Base-by-base conservation (phyloP, 2,797 vertebrate species). In the Remorina albescens region DNA sequence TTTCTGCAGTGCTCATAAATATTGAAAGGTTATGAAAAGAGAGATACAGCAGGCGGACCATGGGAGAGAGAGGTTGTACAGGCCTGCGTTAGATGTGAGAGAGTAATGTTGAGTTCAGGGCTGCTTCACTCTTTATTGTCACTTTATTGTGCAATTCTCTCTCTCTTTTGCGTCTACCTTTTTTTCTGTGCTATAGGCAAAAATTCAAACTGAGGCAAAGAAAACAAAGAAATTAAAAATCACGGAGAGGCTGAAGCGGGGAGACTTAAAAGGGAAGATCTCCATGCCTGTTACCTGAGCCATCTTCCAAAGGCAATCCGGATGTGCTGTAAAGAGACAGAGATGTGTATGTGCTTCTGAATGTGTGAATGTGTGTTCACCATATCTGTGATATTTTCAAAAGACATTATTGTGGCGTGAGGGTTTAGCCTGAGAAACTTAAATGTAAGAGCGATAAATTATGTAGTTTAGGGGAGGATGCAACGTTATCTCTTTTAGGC, bases 1-100 rank as follows among this genome's bases (percentile, higher is more conserved):
- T 89, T 90, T 92, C 90, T 93, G 92, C 92, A 92, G 93, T 88
- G 81, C 89, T 92, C 89, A 93, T 95, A 88, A 94, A 93, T 94
- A 94, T 94, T 94, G 74, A 93, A 92, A 71, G 80, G 76, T 74
- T 80, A 85, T 72, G 67, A 85, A 82, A 76, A 59, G 57, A 75
- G 85, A 76, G 47, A 56, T n/a, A n/a, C n/a, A n/a, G n/a, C n/a
- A n/a, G 60, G 77, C 59, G 68, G 70, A 53, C 49, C 49, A 57
- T n/a, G 59, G 47, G 51, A 69, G 28, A 44, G 67, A 3, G 36
- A 62, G 64, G 34, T 34, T 23, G 54, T 34, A 66, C 53, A 42
- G 58, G 75, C 69, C 58, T 84, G 60, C 16, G 3, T 28, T 56
- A 75, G 58, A 68, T 23, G 42, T 13, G 19, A 66, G 54, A 26